Percentiles rank a stretch among this genome's conserved stretches.
These are phyloP conservation scores for Pheosia gnoma DNA, from an alignment of 2,888 invertebrate species.

Conservation along the genomic window DNA sequence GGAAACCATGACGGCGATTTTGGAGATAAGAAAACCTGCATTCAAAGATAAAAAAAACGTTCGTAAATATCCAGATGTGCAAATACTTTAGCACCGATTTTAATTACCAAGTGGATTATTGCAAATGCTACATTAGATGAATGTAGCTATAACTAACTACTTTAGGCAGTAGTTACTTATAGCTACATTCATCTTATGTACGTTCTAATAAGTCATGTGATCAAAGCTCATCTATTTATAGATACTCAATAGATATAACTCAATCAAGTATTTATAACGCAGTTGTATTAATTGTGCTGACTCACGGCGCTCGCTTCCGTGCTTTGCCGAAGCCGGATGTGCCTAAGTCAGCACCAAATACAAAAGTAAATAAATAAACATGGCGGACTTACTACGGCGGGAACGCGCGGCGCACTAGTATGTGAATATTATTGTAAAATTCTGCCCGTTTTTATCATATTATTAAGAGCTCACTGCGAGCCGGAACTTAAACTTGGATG, in stretches of 20 bases:
- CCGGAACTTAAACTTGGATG: slow-evolving; percentile 51
- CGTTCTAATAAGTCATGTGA: background rate
- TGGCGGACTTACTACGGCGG: slow-evolving; percentile 31
- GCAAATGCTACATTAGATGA: no score
- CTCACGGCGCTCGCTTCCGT: slow-evolving; percentile 27
- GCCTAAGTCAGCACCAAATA: slow-evolving; percentile 30
- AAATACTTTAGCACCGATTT: no score
- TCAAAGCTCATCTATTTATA: background rate
- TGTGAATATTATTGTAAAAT: slow-evolving; percentile 30
- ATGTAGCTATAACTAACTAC: no score
- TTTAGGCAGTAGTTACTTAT: no score
- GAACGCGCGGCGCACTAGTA: slow-evolving; percentile 22
- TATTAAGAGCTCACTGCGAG: slow-evolving; percentile 51
- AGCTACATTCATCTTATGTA: no score
- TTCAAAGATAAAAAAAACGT: no score
- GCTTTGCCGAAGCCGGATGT: slow-evolving; percentile 34
- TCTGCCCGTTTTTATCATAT: slow-evolving; percentile 44
- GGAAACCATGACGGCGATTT: no score
- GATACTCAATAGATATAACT: background rate
- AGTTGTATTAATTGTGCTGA: slow-evolving; percentile 17
- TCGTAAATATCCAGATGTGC: no score
- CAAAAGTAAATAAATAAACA: slow-evolving; percentile 28
- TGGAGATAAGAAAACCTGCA: no score
- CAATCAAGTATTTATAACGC: background rate
- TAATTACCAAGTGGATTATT: no score